These are phyloP conservation scores for Ondatra zibethicus DNA, from an alignment of 2,113 vertebrate species.

Conservation along the genomic window DNA sequence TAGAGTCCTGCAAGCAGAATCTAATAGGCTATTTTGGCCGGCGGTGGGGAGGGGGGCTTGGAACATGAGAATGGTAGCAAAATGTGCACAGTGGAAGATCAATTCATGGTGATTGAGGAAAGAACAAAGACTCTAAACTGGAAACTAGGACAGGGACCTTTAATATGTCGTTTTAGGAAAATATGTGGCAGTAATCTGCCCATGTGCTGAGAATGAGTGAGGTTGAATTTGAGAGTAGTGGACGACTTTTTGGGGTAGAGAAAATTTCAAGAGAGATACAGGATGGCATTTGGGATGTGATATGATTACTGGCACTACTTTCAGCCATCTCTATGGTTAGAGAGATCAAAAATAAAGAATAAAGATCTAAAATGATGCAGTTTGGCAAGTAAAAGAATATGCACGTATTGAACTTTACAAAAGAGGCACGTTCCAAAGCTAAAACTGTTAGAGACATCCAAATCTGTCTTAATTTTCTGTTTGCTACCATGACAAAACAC, in stretches of 20 bases:
- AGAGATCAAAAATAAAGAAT: neutral
- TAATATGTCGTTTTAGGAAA: too few species aligned
- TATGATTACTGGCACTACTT: neutral
- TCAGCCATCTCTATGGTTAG: neutral
- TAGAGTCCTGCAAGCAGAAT: neutral
- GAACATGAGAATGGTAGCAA: neutral
- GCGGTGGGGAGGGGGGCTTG: rapidly evolving
- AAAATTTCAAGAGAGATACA: neutral
- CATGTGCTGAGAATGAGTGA: neutral
- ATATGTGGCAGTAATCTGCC: neutral
- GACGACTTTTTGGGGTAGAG: neutral
- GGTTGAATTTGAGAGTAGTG: neutral
- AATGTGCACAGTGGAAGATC: neutral
- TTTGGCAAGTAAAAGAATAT: neutral
- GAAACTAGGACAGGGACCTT: neutral
- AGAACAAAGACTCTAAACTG: neutral
- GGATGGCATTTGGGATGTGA: neutral
- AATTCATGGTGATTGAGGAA: neutral
- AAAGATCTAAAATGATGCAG: neutral
- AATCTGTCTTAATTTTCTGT: neutral
- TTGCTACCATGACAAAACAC: neutral
- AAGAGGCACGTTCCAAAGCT: neutral
- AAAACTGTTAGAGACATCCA: neutral
- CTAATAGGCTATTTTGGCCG: neutral
- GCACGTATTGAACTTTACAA: neutral